These are phyloP conservation scores for Saxidomus purpurata DNA, from an alignment of 1,140 invertebrate species.

Conservation along the genomic window DNA sequence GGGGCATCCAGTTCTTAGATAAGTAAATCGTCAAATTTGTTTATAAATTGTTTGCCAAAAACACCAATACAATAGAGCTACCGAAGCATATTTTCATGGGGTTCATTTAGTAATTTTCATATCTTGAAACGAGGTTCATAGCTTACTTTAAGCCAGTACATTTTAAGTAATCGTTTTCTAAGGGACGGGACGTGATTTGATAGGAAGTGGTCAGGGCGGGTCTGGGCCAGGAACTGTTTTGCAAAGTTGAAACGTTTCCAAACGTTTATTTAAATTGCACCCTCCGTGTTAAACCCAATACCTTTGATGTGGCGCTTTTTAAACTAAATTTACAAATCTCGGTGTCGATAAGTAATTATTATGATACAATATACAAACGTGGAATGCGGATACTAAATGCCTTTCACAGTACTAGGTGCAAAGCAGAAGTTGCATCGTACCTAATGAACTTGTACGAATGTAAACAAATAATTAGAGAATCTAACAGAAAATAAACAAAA, in stretches of 20 bases:
- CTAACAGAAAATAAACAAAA: too few species aligned
- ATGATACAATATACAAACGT: background rate
- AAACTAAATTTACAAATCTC: background rate
- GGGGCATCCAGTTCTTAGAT: conserved; percentile 13
- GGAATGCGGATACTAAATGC: conserved; percentile 11
- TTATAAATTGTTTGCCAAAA: conserved; percentile 43
- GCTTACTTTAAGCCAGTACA: background rate
- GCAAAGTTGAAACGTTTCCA: background rate
- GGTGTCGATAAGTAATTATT: conserved; percentile 8
- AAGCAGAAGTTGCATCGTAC: background rate
- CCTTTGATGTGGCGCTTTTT: conserved; percentile 15
- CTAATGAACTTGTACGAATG: background rate
- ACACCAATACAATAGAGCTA: conserved; percentile 16
- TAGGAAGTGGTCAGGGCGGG: background rate
- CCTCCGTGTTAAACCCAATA: background rate
- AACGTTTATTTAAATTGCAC: background rate
- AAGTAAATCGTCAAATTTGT: conserved; percentile 33
- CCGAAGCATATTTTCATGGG: background rate
- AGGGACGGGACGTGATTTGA: background rate
- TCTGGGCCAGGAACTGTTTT: background rate
- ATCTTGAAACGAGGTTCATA: background rate
- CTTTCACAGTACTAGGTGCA: background rate
- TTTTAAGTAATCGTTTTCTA: background rate
- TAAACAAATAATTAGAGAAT: too few species aligned
- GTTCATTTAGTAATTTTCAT: conserved; percentile 21